Base-by-base conservation (phyloP, 1,140 invertebrate species). In the Ganaspis sp. region DNA sequence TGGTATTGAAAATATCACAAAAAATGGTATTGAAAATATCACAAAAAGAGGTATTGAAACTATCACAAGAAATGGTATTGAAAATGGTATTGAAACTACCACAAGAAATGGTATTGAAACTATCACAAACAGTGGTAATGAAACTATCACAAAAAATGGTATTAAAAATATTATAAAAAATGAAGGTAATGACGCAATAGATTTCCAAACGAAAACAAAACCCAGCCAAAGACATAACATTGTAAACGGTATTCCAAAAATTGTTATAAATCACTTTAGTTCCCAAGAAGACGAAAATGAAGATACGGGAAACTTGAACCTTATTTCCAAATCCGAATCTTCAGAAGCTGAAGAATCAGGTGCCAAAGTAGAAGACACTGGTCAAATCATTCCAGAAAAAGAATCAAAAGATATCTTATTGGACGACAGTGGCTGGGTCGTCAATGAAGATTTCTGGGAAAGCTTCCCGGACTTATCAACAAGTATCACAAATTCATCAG, bases 351-450 rank as follows among this genome's bases (percentile, higher is more conserved):
- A 23, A 8, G 21, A 21, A 17, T 17, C 45, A 29, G 11, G 29
- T 1, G 76, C 15, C n/a, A n/a, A 72, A 19, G 19, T 23, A 11
- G 4, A 29, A 19, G 38, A 49, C 23, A 45, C 53, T 69, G 72
- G 19, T 23, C 58, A 74, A 69, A 45, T 19, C 9, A 34, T 69
- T 64, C 21, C 19, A 15, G 29, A 77, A 4, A 81, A 64, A 83
- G 75, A 1, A 72, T 81, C 54, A 85, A 89, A 58, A 34, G 29
- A 6, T 3, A 88, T 86, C 71, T 72, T 87, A n/a, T 89, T 91
- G 69, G 90, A 91, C 72, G 88, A 90, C n/a, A 89, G 89, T 70
- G 90, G 90, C 9, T 91, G 90, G 90, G 83, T 90, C 8, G 82
- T 90, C 3, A 81, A 83, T 1, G 88, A 89, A 4, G 58, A 82